A percentile compares a stretch with the other conserved stretches of the same genome.
Conservation (phyloP, 2,113 vertebrate species). For the Macquaria australasica region DNA sequence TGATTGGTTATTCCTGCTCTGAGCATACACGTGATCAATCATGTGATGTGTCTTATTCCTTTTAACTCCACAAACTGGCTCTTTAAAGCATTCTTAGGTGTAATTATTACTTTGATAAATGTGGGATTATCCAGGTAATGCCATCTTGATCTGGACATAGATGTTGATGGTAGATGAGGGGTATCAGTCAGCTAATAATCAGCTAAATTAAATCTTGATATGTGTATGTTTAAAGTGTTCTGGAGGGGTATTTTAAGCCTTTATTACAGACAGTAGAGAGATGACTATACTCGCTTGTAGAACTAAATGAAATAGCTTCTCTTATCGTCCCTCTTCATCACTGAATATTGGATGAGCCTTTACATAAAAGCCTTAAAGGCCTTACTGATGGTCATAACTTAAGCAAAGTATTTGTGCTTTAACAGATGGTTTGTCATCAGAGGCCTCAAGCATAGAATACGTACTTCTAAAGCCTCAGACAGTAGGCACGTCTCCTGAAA, state of each 20-base stretch:
- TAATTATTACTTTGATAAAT: background rate
- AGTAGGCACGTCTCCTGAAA: background rate
- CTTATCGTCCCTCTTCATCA: background rate
- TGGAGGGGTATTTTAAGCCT: background rate
- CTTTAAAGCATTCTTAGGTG: background rate
- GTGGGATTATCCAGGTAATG: background rate
- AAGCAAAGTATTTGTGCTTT: conserved; percentile 16
- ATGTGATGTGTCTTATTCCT: no score
- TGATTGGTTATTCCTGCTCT: background rate
- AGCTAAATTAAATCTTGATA: background rate
- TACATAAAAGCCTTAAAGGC: conserved; percentile 6
- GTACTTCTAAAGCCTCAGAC: background rate
- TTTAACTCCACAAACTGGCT: background rate
- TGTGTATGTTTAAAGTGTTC: background rate
- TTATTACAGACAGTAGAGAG: background rate
- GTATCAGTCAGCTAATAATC: background rate
- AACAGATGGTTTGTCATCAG: conserved; percentile 30
- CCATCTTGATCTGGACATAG: background rate
- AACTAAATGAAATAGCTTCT: background rate
- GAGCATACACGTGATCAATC: background rate
- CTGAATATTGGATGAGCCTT: background rate
- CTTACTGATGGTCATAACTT: conserved; percentile 11
- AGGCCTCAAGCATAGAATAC: conserved; percentile 3
- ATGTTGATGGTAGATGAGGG: background rate
- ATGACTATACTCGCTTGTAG: background rate